These are phyloP conservation scores for Taxidea taxus DNA, from an alignment of 2,113 vertebrate genomes.

Conservation along the genomic window DNA sequence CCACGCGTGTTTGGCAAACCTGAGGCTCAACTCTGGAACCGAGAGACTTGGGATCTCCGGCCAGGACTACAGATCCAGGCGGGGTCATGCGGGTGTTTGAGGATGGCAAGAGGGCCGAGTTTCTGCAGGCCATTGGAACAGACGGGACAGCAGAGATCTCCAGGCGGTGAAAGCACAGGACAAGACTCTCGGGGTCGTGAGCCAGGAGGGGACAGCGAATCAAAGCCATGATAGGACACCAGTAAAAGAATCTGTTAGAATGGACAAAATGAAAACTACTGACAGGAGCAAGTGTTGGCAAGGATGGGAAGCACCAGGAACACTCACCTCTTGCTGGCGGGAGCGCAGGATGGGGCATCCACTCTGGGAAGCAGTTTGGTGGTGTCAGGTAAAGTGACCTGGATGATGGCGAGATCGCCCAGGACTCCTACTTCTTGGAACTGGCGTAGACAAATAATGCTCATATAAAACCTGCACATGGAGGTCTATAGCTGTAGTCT, in stretches of 20 bases:
- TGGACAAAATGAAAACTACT: too few species aligned
- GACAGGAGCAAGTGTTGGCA: neutral
- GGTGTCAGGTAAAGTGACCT: too few species aligned
- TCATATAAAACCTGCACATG: fast-evolving
- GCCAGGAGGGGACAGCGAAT: too few species aligned
- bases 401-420: fast-evolving
- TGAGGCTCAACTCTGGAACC: too few species aligned
- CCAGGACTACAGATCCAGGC: fast-evolving
- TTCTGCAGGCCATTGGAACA: neutral
- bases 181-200: fast-evolving
- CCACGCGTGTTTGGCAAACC: fast-evolving
- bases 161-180: fast-evolving
- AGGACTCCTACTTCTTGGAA: neutral
- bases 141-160: fast-evolving
- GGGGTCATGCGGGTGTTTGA: fast-evolving
- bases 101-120: fast-evolving
- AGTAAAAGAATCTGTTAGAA: fast-evolving
- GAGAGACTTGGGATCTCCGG: fast-evolving
- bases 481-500: fast-evolving
- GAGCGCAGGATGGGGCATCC: fast-evolving
- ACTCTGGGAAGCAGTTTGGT: fast-evolving
- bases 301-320: fast-evolving
- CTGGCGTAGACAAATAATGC: neutral
- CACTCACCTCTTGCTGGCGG: fast-evolving
- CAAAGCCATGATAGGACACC: fast-evolving